phyloP scores from a whole-genome alignment of 2,797 vertebrate species.

The Helarctos malayanus region DNA sequence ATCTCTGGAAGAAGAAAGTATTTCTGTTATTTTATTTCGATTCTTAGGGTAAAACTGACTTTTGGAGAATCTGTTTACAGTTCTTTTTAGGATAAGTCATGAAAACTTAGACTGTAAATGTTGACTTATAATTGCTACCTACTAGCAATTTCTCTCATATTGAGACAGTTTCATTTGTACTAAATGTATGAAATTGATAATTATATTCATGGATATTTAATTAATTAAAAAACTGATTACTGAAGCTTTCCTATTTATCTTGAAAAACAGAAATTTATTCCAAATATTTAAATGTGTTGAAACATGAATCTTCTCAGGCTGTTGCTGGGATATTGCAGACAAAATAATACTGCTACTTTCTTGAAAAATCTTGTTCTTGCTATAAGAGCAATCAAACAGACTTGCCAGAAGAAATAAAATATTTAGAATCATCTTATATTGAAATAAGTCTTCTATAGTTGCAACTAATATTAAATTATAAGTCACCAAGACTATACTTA shows the following conservation, averaged over 20 bases:
- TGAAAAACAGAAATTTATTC: conserved; percentile 51
- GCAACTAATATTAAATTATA: conserved; percentile 46
- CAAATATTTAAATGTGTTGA: conserved; percentile 57
- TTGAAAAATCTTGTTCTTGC: conserved; percentile 51
- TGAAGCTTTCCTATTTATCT: conserved; percentile 62
- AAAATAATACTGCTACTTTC: conserved; percentile 57
- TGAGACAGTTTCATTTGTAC: conserved; percentile 30
- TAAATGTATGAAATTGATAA: conserved; percentile 61
- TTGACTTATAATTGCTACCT: conserved; percentile 42
- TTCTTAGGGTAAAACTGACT: conserved; percentile 35
- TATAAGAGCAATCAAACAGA: conserved; percentile 45
- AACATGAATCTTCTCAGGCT: background rate
- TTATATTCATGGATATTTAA: conserved; percentile 37
- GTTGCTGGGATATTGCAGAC: conserved; percentile 56
- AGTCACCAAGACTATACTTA: background rate
- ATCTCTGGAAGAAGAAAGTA: background rate
- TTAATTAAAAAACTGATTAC: conserved; percentile 68
- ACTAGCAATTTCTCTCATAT: background rate
- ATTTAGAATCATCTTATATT: conserved; percentile 42
- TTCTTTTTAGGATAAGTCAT: background rate
- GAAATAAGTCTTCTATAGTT: background rate
- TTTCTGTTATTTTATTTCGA: background rate
- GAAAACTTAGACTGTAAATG: conserved; percentile 38
- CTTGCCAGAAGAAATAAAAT: conserved; percentile 56
- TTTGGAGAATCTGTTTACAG: background rate